phyloP scores from a whole-genome alignment of 2,797 vertebrate species.

The Myoxocephalus aenaeus region DNA sequence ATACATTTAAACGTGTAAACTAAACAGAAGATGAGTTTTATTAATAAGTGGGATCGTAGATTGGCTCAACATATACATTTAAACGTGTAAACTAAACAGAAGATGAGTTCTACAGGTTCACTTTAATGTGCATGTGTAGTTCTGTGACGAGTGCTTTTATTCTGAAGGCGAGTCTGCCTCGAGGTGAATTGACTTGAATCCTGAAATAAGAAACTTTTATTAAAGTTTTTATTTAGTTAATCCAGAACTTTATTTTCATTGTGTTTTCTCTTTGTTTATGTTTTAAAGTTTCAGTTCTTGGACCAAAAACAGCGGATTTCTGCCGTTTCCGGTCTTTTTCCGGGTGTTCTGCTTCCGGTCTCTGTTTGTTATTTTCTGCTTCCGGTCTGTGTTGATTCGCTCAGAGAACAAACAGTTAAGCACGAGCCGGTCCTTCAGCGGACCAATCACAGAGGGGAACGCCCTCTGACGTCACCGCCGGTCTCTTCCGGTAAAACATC shows the following conservation, averaged over 20 bases:
- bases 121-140: no score
- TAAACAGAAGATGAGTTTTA: no score
- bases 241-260: neutral
- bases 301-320: neutral
- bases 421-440: fast-evolving
- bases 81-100: no score
- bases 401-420: neutral
- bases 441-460: constrained; percentile 32
- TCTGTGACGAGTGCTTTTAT: neutral
- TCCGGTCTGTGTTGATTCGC: neutral
- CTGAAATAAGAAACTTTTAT: no score
- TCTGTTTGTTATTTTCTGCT: neutral
- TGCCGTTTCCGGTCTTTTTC: neutral
- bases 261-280: neutral
- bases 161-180: neutral
- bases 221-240: neutral
- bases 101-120: no score
- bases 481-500: fast-evolving
- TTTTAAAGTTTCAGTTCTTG: neutral
- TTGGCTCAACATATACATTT: no score
- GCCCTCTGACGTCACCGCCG: constrained; percentile 6
- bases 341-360: neutral
- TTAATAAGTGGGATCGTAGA: no score
- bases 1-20: no score
- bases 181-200: neutral